Evolutionary conservation across 2,888 invertebrate species (phyloP).

Genomic region (Chloroclysta siterata): DNA sequence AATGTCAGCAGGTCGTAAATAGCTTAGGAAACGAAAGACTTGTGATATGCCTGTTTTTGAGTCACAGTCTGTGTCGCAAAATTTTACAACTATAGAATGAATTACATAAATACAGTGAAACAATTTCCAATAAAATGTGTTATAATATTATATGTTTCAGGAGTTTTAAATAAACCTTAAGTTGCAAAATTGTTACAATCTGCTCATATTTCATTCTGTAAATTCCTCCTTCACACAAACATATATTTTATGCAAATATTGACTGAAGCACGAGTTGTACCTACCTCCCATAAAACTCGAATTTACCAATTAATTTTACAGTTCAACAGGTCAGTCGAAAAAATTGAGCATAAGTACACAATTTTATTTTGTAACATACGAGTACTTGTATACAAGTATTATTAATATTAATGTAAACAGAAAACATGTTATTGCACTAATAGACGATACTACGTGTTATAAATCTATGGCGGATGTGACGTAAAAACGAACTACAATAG

Average conservation of each 20-base stretch:
- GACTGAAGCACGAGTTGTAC: slow-evolving; percentile 34
- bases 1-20: background rate
- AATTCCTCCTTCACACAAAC: background rate
- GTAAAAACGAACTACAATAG: slow-evolving; percentile 58
- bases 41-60: slow-evolving; percentile 37
- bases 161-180: background rate
- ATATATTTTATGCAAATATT: slow-evolving; percentile 3
- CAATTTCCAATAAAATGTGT: slow-evolving; percentile 1
- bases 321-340: slow-evolving; percentile 79
- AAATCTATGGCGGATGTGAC: slow-evolving; percentile 62
- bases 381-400: slow-evolving; percentile 47
- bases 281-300: slow-evolving; percentile 36
- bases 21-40: slow-evolving; percentile 25
- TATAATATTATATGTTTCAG: background rate
- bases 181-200: background rate
- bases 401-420: slow-evolving; percentile 66
- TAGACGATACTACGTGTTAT: slow-evolving; percentile 68
- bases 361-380: slow-evolving; percentile 51
- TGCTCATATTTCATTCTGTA: background rate
- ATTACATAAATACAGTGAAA: slow-evolving; percentile 6
- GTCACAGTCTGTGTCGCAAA: slow-evolving; percentile 11
- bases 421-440: slow-evolving; percentile 79
- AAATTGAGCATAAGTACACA: slow-evolving; percentile 75
- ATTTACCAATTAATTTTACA: slow-evolving; percentile 70
- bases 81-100: slow-evolving; percentile 9